Conservation (phyloP, 2,888 invertebrate species). For the Hyposoter dolosus region DNA sequence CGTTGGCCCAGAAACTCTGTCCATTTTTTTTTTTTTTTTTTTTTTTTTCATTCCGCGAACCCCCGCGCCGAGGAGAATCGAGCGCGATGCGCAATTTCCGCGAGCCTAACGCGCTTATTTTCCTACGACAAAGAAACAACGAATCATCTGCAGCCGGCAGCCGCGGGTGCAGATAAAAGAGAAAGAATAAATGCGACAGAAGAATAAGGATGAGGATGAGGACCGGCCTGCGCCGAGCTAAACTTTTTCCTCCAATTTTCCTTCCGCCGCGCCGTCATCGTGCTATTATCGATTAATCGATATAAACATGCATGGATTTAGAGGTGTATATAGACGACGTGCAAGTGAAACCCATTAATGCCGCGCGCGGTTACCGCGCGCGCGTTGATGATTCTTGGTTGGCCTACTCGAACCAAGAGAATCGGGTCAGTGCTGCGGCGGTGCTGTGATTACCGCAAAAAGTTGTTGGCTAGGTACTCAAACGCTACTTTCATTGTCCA, state of each 20-base stretch:
- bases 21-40: constrained; percentile 62
- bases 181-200: background rate
- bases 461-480: constrained; percentile 73
- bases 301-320: background rate
- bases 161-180: background rate
- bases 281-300: background rate
- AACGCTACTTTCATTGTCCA: constrained; percentile 84
- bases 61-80: constrained; percentile 27
- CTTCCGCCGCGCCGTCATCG: too few relatives aligned
- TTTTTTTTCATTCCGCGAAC: background rate
- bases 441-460: constrained; percentile 80
- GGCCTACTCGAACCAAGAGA: constrained; percentile 81
- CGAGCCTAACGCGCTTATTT: constrained; percentile 9
- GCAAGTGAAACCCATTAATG: constrained; percentile 48
- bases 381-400: constrained; percentile 67
- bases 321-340: too few relatives aligned
- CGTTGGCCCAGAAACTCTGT: constrained; percentile 59
- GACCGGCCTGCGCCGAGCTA: background rate
- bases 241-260: background rate
- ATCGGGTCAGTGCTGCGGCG: constrained; percentile 78
- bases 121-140: constrained; percentile 24
- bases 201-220: background rate
- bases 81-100: constrained; percentile 33
- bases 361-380: constrained; percentile 14
- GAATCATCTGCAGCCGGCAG: background rate